phyloP scores from a whole-genome alignment of 92 coral and sea anemone species.

The Virgularia gustaviana region DNA sequence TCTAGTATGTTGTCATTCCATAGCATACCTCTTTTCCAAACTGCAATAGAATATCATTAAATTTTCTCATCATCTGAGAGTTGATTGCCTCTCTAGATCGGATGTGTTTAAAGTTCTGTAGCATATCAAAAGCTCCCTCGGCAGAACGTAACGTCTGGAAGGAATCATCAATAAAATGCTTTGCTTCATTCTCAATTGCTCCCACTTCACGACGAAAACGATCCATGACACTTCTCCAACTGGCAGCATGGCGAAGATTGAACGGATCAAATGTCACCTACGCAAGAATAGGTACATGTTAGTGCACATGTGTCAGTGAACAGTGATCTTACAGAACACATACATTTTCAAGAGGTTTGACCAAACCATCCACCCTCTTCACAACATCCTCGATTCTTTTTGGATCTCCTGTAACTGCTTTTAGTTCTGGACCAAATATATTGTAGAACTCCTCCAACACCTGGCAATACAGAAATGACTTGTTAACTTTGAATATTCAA shows the following conservation, averaged over 20 bases:
- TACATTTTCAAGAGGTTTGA: slow-evolving; percentile 91
- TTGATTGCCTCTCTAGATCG: slow-evolving; percentile 96
- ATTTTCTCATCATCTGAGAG: slow-evolving; percentile 99
- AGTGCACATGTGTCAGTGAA: not conserved
- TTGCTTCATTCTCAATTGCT: slow-evolving; percentile 98
- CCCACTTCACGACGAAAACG: slow-evolving; percentile 96
- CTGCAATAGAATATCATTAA: slow-evolving; percentile 89
- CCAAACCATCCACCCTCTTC: slow-evolving; percentile 92
- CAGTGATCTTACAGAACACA: slow-evolving; percentile 22
- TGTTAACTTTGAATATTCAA: not conserved
- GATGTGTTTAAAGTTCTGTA: slow-evolving; percentile 90
- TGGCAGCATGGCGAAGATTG: slow-evolving; percentile 82
- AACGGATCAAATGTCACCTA: slow-evolving; percentile 97
- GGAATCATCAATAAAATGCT: slow-evolving; percentile 93
- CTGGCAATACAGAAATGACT: not conserved
- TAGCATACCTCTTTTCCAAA: slow-evolving; percentile 90
- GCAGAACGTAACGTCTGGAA: slow-evolving; percentile 95
- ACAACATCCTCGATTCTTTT: slow-evolving; percentile 96
- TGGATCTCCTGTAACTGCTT: slow-evolving; percentile 99
- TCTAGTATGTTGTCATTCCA: not conserved
- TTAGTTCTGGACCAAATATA: slow-evolving; percentile 96
- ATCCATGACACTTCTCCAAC: slow-evolving; percentile 98
- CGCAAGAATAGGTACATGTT: not conserved
- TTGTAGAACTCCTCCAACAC: slow-evolving; percentile 92
- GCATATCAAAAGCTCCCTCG: slow-evolving; percentile 99